Base-by-base conservation (phyloP, 2,113 vertebrate species). In the Chrysemys picta region DNA sequence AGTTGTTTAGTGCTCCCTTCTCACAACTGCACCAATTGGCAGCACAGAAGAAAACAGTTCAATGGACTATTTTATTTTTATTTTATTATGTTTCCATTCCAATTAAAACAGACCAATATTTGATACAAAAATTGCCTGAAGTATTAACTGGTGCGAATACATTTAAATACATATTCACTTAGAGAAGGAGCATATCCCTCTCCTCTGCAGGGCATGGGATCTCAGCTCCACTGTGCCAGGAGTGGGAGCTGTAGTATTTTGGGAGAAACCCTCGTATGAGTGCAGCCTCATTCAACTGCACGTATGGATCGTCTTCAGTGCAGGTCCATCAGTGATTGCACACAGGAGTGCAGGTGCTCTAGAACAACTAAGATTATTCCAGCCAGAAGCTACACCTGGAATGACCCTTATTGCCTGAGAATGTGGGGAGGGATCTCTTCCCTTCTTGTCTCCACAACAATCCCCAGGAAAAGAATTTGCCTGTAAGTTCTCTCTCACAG, bases 31-130 rank as follows among this genome's bases (percentile, higher is more conserved):
- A 85, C n/a, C 12, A 53, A 31, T 2, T 45, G 62, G 89, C 93
- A 89, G 62, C 35, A 89, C 87, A 80, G 75, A 93, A 69, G 62
- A 79, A 78, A 90, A 85, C 21, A 13, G 47, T 89, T 91, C 84
- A 72, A 91, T 76, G 59, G 62, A 84, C 49, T 88, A 85, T 85
- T 82, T 47, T 45, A 49, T 89, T 38, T 69, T 22, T 8, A 56
- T 56, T 25, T 53, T 21, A 53, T 53, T 87, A 5, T 10, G 0
- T 35, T 94, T 84, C 25, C 2, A 49, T 90, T 86, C 9, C 0
- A 3, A 50, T 57, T 85, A 47, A 69, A 69, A 53, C 8, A 57
- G 35, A 14, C 1, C 53, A 94, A 45, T 57, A 82, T 50, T 87
- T 85, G 1, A 8, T 42, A 69, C 2, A 80, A 88, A 84, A 82